Evolutionary conservation across 2,888 invertebrate species (phyloP).

Genomic region (Rhyacophila evoluta): DNA sequence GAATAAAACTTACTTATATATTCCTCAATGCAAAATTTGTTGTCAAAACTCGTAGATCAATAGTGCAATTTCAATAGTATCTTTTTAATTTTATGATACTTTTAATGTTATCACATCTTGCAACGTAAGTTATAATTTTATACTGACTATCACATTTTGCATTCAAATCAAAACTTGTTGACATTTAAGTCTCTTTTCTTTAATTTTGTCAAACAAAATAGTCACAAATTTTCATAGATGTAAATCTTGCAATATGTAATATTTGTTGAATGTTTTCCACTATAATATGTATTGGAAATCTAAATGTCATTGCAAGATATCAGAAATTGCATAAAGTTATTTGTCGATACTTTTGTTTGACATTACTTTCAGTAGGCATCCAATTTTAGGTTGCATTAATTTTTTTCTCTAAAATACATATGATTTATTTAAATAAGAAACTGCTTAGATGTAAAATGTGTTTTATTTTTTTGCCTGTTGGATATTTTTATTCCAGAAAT

Average conservation of each 20-base stretch:
- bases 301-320: too few relatives aligned
- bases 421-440: conserved; percentile 8
- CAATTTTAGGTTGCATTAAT: background rate
- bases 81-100: background rate
- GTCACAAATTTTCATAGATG: too few relatives aligned
- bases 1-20: background rate
- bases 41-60: too few relatives aligned
- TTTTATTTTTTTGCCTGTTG: conserved; percentile 17
- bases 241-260: too few relatives aligned
- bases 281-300: too few relatives aligned
- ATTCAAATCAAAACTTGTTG: background rate
- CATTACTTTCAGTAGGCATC: background rate
- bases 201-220: background rate
- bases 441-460: conserved; percentile 6
- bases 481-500: background rate
- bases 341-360: background rate
- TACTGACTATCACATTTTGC: background rate
- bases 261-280: too few relatives aligned
- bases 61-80: background rate
- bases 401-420: background rate
- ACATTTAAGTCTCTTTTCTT: background rate
- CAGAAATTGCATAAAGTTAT: background rate
- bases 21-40: background rate
- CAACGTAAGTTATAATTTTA: background rate
- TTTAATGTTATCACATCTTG: too few relatives aligned